These are phyloP conservation scores for Brachionus koreanus DNA, from an alignment of 1,140 invertebrate species.

Conservation along the genomic window DNA sequence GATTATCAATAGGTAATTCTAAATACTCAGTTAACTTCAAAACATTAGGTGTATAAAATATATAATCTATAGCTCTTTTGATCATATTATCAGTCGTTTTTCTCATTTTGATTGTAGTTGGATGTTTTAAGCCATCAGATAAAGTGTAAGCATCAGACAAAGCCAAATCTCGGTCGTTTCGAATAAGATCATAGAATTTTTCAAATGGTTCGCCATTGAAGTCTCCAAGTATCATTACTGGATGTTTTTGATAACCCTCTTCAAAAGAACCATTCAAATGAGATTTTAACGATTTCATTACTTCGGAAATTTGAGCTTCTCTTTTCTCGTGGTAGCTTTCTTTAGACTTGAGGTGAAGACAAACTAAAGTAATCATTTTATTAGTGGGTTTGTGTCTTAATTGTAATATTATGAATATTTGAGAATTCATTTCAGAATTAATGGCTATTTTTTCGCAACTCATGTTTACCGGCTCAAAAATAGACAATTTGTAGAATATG, in stretches of 20 bases:
- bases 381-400: background rate
- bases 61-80: conserved; percentile 24
- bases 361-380: background rate
- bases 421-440: conserved; percentile 12
- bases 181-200: conserved; percentile 20
- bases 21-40: conserved; percentile 22
- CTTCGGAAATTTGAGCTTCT: background rate
- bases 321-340: background rate
- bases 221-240: background rate
- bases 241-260: background rate
- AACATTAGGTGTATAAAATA: background rate
- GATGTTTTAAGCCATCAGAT: background rate
- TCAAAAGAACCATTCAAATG: conserved; percentile 2
- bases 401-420: conserved; percentile 39
- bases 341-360: conserved; percentile 38
- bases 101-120: background rate
- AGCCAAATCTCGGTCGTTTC: background rate
- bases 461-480: conserved; percentile 32
- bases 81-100: background rate
- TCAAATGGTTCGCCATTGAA: conserved; percentile 44
- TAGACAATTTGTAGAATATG: conserved; percentile 21
- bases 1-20: background rate
- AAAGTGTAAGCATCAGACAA: conserved; percentile 12
- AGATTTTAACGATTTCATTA: conserved; percentile 6
- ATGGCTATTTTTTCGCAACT: conserved; percentile 33